These are phyloP conservation scores for Schizaphis graminum DNA, from an alignment of 2,888 invertebrate genomes.

Conservation along the genomic window DNA sequence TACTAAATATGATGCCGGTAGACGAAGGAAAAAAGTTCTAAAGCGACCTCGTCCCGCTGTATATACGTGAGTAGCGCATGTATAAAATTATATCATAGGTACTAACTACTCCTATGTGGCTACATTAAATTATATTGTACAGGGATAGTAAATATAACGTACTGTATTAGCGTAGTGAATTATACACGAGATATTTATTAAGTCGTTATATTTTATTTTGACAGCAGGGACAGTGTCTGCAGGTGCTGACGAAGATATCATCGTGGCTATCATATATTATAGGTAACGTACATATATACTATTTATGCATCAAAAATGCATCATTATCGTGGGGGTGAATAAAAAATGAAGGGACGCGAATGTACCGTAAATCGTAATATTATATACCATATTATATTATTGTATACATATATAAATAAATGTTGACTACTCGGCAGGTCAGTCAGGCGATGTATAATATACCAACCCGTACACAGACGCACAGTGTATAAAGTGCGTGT, in stretches of 20 bases:
- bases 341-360: not conserved
- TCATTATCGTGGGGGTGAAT: not conserved
- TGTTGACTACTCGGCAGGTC: not conserved
- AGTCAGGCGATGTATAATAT: not conserved
- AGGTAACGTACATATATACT: not conserved
- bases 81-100: not conserved
- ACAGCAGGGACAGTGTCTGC: not conserved
- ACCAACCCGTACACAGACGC: not conserved
- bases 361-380: not conserved
- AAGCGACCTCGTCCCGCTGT: not conserved
- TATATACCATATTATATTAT: not conserved
- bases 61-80: not conserved
- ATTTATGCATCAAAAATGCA: not conserved
- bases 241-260: not conserved
- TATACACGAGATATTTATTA: not conserved
- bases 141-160: not conserved
- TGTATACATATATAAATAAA: not conserved
- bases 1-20: not conserved
- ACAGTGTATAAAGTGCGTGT: not conserved
- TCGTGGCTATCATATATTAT: not conserved
- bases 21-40: not conserved
- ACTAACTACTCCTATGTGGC: not conserved
- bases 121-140: not conserved
- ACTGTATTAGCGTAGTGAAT: not conserved
- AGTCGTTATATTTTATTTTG: slow-evolving; percentile 1